Evolutionary conservation across 2,797 vertebrate species (phyloP), one percentile per base, ranked within the genome.

Genomic region (Gadopsis bispinosus): DNA sequence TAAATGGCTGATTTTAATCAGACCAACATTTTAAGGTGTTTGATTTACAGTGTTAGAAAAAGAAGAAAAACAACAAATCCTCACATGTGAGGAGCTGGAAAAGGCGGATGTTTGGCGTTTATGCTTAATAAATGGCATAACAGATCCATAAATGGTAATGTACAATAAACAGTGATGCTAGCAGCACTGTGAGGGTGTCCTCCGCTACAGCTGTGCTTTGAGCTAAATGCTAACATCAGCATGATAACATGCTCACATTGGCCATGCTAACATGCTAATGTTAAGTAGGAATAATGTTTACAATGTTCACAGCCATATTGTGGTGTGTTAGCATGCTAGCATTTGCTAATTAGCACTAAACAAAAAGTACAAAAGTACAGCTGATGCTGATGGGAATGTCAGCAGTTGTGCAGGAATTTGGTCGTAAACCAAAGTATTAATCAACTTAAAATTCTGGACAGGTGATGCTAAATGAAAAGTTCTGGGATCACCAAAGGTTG

Each of bases 51-150:
- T 51, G 5, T 48, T 22, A 45, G 51, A 22, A 63, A 75, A 60
- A 39, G 10, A 61, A 35, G 43, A 45, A 55, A 64, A 31, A 31
- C 10, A 45, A 43, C 12, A 69, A 26, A 53, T 35, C 7, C 17
- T 55, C 39, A 59, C 9, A 37, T 41, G 31, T 43, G 45, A 58
- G 53, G 61, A 19, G 9, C 22, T 67, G 33, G 12, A 61, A 33
- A 13, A 26, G 19, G 10, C 5, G 35, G 48, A 51, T 37, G 48
- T 50, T n/a, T 60, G 16, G 6, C 31, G 3, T 35, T 59, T 1
- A 64, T n/a, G 19, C 12, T 61, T 45, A 31, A 62, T 31, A 50
- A 58, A 22, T 43, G 41, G 59, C 19, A 45, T 72, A 13, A 55
- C 29, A 37, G 22, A 47, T 51, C 11, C n/a, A 59, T 29, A 39